Base-by-base conservation (phyloP, 92 coral and sea anemone species). In the Zoanthus gigantus region DNA sequence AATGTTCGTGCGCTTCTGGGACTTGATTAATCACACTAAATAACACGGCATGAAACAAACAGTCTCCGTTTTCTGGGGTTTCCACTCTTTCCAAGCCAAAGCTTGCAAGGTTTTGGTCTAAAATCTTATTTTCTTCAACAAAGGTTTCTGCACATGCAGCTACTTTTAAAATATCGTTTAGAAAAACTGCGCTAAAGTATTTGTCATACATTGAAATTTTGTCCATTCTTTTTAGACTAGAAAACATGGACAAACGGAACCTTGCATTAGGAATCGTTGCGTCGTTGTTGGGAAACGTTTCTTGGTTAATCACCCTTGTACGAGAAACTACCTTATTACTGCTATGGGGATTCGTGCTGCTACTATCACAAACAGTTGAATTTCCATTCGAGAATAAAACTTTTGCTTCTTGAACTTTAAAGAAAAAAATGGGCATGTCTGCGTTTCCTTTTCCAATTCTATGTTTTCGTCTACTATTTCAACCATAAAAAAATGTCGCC, bases 381-480 rank as follows among this genome's bases (percentile, higher is more conserved):
- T 54, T 54, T 54, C 60, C 60, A 54, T 54, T 54, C 60, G 60
- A 54, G 15, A 54, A 54, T 54, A 54, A 54, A 15, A 15, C 15
- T 54, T 54, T 54, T 54, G 12, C 60, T 37, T 37, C 42, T 54
- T 54, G 60, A 9, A 9, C 60, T 54, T 54, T 54, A 54, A 54
- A 54, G 60, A 54, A 54, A 54, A 9, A 54, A 54, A 54, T 18
- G 47, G 92, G 89, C 37, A 28, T 56, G 18, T 84, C 89, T 52
- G 77, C 80, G 28, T 89, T 82, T 15, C 77, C 69, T 5, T 87
- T 86, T 52, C 66, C 34, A 23, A 91, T 68, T 81, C 58, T 88
- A 8, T 91, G 58, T 31, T 71, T 88, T 78, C 71, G 52, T 77
- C 76, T 57, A 45, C 91, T 83, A 60, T 91, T 91, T 89, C 94